A percentile compares a stretch with the other conserved stretches of the same genome.
phyloP scores from a whole-genome alignment of 2,888 invertebrate genomes.

The Taphrorychus bicolor region DNA sequence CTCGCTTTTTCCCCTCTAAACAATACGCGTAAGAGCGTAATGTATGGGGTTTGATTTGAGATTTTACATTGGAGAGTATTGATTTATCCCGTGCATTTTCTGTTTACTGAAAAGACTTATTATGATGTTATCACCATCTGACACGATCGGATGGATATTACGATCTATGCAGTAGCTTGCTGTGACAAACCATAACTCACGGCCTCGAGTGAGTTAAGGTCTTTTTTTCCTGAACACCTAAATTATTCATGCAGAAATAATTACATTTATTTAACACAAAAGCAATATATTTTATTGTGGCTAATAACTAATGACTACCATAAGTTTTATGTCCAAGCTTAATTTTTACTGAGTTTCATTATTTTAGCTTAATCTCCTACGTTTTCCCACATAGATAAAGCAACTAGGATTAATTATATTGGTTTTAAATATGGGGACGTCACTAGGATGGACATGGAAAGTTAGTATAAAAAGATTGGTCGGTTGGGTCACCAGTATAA shows the following conservation, averaged over 20 bases:
- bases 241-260: too few relatives aligned
- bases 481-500: background rate
- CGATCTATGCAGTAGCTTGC: constrained; percentile 13
- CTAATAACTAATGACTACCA: background rate
- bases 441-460: background rate
- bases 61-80: constrained; percentile 48
- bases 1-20: constrained; percentile 11
- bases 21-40: constrained; percentile 33
- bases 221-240: too few relatives aligned
- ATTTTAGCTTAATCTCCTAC: background rate
- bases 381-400: background rate
- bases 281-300: too few relatives aligned
- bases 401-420: background rate
- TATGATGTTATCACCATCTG: constrained; percentile 43
- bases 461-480: background rate
- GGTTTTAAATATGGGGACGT: too few relatives aligned
- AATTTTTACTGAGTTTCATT: background rate
- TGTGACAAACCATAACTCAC: background rate
- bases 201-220: background rate
- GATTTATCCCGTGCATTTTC: constrained; percentile 48
- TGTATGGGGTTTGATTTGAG: constrained; percentile 47
- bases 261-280: too few relatives aligned
- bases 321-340: background rate
- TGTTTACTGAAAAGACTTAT: constrained; percentile 46
- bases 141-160: constrained; percentile 36